Percentiles rank a stretch among this genome's conserved stretches.
phyloP scores from a whole-genome alignment of 2,797 vertebrate species.

The Mormyrops boulengeri region DNA sequence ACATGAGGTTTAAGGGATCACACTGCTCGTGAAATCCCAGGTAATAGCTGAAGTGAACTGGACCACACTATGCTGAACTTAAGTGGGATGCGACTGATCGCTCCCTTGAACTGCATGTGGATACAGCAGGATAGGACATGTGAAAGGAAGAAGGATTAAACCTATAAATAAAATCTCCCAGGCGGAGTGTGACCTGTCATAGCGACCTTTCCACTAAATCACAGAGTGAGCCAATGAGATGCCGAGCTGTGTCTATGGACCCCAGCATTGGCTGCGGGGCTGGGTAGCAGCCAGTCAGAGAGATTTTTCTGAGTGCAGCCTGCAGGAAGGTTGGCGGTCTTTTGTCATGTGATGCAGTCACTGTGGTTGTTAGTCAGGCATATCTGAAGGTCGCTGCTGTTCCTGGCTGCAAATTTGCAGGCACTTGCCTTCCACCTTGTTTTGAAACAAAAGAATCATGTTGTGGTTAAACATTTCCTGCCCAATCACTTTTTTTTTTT shows the following conservation, averaged over 20 bases:
- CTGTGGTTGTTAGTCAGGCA: not conserved
- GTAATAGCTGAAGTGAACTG: not conserved
- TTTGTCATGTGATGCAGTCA: not conserved
- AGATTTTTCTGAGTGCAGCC: not conserved
- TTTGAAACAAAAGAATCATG: not conserved
- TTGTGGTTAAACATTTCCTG: not conserved
- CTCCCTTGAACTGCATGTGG: not conserved
- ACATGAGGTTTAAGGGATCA: not conserved
- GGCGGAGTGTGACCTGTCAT: slow-evolving; percentile 13
- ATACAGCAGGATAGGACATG: not conserved
- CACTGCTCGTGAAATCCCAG: not conserved
- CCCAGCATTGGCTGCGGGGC: not conserved
- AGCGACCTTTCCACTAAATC: slow-evolving; percentile 5
- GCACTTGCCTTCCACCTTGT: not conserved
- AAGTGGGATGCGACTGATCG: not conserved
- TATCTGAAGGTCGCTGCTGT: not conserved
- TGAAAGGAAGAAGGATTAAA: not conserved
- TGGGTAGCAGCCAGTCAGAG: not conserved
- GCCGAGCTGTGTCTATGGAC: not conserved
- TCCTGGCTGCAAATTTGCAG: not conserved
- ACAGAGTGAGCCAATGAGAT: not conserved
- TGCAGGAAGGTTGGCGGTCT: not conserved
- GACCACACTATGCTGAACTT: not conserved
- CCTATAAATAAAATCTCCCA: not conserved
- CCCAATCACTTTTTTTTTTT: not conserved